phyloP scores from a whole-genome alignment of 2,888 invertebrate species.

The Alviniconcha strummeri region DNA sequence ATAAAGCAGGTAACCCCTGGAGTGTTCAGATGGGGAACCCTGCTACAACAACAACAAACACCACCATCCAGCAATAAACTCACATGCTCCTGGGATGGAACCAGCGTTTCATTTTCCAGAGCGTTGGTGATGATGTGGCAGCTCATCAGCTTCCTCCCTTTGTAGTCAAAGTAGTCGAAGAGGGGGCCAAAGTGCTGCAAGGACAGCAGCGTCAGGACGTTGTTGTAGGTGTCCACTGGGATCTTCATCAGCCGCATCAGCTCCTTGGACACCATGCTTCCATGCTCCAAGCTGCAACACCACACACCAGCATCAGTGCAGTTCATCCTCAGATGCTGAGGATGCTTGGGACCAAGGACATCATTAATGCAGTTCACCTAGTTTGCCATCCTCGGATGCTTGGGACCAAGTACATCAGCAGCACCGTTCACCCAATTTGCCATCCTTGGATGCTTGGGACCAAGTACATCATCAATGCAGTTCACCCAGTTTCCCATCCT shows the following conservation, averaged over 20 bases:
- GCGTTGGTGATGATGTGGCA: constrained; percentile 92
- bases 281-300: constrained; percentile 66
- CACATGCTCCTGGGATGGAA: constrained; percentile 92
- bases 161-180: constrained; percentile 89
- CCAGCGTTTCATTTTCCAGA: constrained; percentile 89
- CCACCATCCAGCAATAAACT: neutral
- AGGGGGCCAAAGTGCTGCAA: constrained; percentile 91
- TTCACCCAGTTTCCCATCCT: too few relatives aligned
- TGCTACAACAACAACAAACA: too few relatives aligned
- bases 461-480: too few relatives aligned
- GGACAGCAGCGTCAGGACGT: constrained; percentile 89
- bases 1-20: too few relatives aligned
- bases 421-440: too few relatives aligned
- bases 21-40: too few relatives aligned
- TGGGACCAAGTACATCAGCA: too few relatives aligned
- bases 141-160: constrained; percentile 88
- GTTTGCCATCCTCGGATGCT: too few relatives aligned
- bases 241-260: constrained; percentile 93
- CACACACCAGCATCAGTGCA: neutral
- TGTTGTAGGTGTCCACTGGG: constrained; percentile 95
- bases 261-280: constrained; percentile 87
- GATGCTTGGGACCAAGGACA: neutral
- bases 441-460: too few relatives aligned
- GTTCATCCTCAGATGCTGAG: neutral
- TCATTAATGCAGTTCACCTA: too few relatives aligned